Base-by-base conservation (phyloP, 1,140 invertebrate genomes). In the Papilio glaucus region DNA sequence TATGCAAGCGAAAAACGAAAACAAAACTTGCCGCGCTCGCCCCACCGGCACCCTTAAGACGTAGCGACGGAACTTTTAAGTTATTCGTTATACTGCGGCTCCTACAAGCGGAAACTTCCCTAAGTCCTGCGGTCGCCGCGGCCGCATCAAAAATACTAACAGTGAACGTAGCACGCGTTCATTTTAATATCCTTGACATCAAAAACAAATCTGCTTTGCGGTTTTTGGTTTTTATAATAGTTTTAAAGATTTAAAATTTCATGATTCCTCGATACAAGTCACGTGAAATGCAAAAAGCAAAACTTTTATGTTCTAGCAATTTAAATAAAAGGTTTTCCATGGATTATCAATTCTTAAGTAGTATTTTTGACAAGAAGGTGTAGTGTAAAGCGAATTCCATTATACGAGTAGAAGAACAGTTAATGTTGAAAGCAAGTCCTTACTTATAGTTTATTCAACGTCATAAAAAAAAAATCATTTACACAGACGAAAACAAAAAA, bases 51-150 rank as follows among this genome's bases (percentile, higher is more conserved):
- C 72, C n/a, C 73, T 81, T 78, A 77, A 78, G 76, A 74, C 63
- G 57, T 57, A 65, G 29, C 65, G 62, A 71, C 13, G 73, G 71
- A 87, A 85, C 77, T 87, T 85, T 85, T 87, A 85, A 87, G 81
- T 85, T 85, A 87, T 87, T 85, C 83, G 77, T 83, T 79, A 77
- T 72, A 76, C 68, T 65, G 38, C 61, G 74, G 63, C 72, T 78
- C 74, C 72, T 72, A 42, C 67, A 71, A 73, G n/a, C n/a, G n/a
- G 76, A 61, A 78, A 82, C 70, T 81, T 79, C 62, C 72, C 76
- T 81, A 77, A 77, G 73, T 77, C 74, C 65, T 79, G 80, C 73
- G 83, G 83, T 81, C 62, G 68, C 74, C 39, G 71, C 24, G 42
- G 61, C 77, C 80, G 78, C 78, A 84, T 80, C 82, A 84, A 85